A percentile compares a stretch with the other conserved stretches of the same genome.
phyloP scores from a whole-genome alignment of 2,113 vertebrate species.

The Apodemus sylvaticus region DNA sequence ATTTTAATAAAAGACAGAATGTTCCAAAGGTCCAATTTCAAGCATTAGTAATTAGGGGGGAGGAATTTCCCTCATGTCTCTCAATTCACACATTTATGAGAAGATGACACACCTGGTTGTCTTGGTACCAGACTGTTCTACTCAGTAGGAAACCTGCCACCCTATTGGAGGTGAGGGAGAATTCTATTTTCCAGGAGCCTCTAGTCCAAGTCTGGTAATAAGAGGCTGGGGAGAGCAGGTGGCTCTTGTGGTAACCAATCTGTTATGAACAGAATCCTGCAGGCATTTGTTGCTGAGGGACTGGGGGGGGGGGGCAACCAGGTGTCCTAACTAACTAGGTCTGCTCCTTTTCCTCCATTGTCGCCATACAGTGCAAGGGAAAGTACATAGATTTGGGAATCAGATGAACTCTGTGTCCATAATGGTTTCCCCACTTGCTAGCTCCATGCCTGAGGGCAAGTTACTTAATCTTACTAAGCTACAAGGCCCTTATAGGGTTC shows the following conservation, averaged over 20 bases:
- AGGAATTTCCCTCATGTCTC: constrained; percentile 56
- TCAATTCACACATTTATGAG: constrained; percentile 78
- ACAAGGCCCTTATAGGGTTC: not conserved
- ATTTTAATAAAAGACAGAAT: constrained; percentile 76
- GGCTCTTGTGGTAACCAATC: constrained; percentile 59
- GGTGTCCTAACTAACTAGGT: not conserved
- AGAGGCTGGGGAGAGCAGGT: constrained; percentile 44
- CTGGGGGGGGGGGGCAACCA: constrained; percentile 3
- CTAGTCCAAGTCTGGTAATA: constrained; percentile 36
- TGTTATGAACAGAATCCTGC: constrained; percentile 36
- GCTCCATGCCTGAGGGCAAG: not conserved
- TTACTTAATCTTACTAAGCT: constrained; percentile 50
- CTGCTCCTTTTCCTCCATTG: not conserved
- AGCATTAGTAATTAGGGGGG: constrained; percentile 63
- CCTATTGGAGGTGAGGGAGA: constrained; percentile 16
- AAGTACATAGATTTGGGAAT: not conserved
- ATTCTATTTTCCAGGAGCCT: constrained; percentile 59
- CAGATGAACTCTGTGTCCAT: constrained; percentile 3
- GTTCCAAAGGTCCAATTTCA: constrained; percentile 74
- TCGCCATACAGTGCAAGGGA: not conserved
- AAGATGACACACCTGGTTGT: constrained; percentile 72
- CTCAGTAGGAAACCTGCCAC: constrained; percentile 32
- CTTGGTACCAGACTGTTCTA: constrained; percentile 65
- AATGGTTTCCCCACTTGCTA: not conserved
- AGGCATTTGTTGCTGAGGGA: constrained; percentile 25